Evolutionary conservation across 2,888 invertebrate species (phyloP).

Genomic region (Agrochola lota): DNA sequence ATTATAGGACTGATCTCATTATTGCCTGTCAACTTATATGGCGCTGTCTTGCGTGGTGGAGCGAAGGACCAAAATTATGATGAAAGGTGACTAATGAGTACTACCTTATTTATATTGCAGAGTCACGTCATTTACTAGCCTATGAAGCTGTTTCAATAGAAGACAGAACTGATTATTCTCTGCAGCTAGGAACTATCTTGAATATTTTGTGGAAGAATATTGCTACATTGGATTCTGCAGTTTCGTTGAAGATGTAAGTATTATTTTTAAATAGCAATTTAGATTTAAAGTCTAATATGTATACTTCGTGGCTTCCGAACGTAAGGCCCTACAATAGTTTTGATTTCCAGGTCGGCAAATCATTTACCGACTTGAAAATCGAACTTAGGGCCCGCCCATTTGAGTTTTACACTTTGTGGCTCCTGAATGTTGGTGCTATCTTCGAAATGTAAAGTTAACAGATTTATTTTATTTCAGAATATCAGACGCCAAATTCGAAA

Average conservation of each 20-base stretch:
- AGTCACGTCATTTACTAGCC: conserved; percentile 75
- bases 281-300: no score
- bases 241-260: conserved; percentile 86
- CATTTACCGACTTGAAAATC: neutral
- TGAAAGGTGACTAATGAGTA: neutral
- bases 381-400: neutral
- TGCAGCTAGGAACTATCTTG: conserved; percentile 87
- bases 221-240: conserved; percentile 85
- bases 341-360: neutral
- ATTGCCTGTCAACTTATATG: neutral
- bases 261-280: neutral
- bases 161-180: conserved; percentile 85
- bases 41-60: neutral
- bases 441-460: neutral
- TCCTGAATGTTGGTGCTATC: neutral
- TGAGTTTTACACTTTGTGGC: neutral
- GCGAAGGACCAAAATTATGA: neutral
- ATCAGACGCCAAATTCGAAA: conserved; percentile 80
- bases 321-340: neutral
- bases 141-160: conserved; percentile 88
- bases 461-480: conserved; percentile 72
- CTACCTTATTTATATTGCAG: conserved; percentile 70
- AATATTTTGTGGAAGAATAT: conserved; percentile 92
- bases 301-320: neutral
- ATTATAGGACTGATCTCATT: neutral